Conservation (phyloP, 2,113 vertebrate genomes). For the Emberiza fucata region DNA sequence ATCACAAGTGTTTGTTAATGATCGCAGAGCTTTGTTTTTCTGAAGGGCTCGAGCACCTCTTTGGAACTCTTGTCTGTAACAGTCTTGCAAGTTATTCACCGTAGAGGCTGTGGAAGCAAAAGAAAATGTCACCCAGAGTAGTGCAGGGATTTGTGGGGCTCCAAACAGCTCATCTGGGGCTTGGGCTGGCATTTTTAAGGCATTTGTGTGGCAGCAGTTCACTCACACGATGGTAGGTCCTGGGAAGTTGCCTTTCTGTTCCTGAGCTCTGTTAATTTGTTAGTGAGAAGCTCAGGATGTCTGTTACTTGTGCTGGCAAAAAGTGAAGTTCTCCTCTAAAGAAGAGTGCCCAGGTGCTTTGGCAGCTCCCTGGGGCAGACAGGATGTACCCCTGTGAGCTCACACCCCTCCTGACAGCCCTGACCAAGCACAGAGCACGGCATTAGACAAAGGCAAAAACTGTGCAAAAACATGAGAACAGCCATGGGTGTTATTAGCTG, state of each 20-base stretch:
- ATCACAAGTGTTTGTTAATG: neutral
- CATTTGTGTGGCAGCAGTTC: neutral
- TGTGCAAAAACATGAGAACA: neutral
- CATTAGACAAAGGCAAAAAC: accelerated
- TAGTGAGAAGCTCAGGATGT: neutral
- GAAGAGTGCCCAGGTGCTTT: neutral
- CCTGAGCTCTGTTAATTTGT: neutral
- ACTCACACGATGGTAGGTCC: neutral
- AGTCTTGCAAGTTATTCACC: neutral
- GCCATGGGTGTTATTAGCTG: neutral
- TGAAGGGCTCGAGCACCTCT: neutral
- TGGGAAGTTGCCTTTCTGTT: neutral
- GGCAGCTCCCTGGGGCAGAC: neutral
- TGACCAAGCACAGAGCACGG: neutral
- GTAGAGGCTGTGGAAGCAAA: neutral
- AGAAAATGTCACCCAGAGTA: neutral
- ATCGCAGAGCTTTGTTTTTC: neutral
- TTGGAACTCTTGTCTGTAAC: neutral
- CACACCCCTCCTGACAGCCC: neutral
- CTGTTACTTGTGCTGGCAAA: neutral
- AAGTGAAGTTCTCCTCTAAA: neutral
- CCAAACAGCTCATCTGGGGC: neutral
- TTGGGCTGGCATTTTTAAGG: neutral
- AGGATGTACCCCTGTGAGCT: accelerated
- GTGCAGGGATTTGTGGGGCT: neutral